These are phyloP conservation scores for Aphelinus atriplicis DNA, from an alignment of 1,140 invertebrate species.

Conservation along the genomic window DNA sequence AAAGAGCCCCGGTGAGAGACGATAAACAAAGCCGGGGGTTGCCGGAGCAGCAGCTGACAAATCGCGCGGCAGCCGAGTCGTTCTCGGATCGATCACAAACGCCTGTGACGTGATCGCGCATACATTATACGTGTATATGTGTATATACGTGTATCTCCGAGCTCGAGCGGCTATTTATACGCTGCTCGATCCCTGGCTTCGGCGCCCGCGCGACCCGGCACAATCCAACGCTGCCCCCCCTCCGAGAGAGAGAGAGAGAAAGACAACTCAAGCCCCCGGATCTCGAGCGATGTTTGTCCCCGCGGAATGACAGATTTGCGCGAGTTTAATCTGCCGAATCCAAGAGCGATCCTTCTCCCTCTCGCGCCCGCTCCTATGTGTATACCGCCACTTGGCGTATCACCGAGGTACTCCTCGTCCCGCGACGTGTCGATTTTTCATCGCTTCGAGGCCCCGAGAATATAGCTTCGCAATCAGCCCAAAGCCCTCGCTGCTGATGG, in stretches of 20 bases:
- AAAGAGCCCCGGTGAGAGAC: too few relatives aligned
- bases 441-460: too few relatives aligned
- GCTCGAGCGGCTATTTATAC: slow-evolving; percentile 10
- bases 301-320: slow-evolving; percentile 25
- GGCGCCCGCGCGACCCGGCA: neutral
- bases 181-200: neutral
- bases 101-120: slow-evolving; percentile 51
- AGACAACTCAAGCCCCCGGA: too few relatives aligned
- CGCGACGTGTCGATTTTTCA: too few relatives aligned
- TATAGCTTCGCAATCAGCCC: too few relatives aligned
- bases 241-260: too few relatives aligned
- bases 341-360: slow-evolving; percentile 12
- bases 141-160: neutral
- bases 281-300: slow-evolving; percentile 13
- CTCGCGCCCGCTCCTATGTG: neutral
- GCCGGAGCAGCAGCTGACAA: too few relatives aligned
- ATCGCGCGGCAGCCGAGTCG: too few relatives aligned
- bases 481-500: too few relatives aligned
- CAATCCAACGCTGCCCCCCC: too few relatives aligned
- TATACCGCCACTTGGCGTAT: neutral
- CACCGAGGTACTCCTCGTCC: too few relatives aligned
- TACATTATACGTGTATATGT: slow-evolving; percentile 51
- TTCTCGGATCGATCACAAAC: slow-evolving; percentile 52
- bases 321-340: slow-evolving; percentile 34
- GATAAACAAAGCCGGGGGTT: too few relatives aligned